Evolutionary conservation across 2,888 invertebrate genomes (phyloP), one percentile per base, ranked within the genome.

Genomic region (Drosophila mimetica): DNA sequence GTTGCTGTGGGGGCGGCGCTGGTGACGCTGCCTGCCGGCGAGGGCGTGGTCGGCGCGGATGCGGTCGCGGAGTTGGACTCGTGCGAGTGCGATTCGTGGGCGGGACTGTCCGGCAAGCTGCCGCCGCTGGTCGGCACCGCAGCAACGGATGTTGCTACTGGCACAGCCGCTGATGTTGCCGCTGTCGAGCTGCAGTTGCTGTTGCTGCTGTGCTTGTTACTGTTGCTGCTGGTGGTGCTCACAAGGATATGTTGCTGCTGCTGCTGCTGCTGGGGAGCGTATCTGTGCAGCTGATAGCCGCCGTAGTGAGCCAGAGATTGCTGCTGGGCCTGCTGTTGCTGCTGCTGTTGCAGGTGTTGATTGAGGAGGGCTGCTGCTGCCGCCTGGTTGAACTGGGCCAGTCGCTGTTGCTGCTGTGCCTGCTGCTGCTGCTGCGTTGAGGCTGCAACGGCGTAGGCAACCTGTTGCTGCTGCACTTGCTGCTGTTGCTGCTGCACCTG

Each of bases 341-440:
- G 89, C 42, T 86, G 92, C 86, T 71, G 81, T 69, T 89, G 90
- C 71, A 90, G 81, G 77, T 90, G 90, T 73, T 90, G 91, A 66
- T 88, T 89, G 44, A 90, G 78, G 41, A 90, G 22, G 11, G 90
- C 90, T 73, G 90, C 90, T 66, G 89, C 89, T 44, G 85, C 86
- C 58, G 90, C 86, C 65, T 84, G 84, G 77, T 89, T 90, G 65
- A 82, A 89, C 64, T 89, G 89, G 7, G 85, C 88, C 57, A 90
- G 69, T 63, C 90, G 90, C 79, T 90, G 87, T 61, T 78, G 78
- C 20, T 81, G 82, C 13, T 79, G 79, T 1, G 25, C 25, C 6
- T 79, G 80, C 1, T 80, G 83, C 20, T 86, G 85, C 79, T 91
- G 28, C 42, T 64, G 64, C 11, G 61, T 44, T 58, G 77, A 20